A percentile compares a stretch with the other conserved stretches of the same genome.
Evolutionary conservation across 2,797 vertebrate genomes (phyloP).

Genomic region (Liparis tanakae): DNA sequence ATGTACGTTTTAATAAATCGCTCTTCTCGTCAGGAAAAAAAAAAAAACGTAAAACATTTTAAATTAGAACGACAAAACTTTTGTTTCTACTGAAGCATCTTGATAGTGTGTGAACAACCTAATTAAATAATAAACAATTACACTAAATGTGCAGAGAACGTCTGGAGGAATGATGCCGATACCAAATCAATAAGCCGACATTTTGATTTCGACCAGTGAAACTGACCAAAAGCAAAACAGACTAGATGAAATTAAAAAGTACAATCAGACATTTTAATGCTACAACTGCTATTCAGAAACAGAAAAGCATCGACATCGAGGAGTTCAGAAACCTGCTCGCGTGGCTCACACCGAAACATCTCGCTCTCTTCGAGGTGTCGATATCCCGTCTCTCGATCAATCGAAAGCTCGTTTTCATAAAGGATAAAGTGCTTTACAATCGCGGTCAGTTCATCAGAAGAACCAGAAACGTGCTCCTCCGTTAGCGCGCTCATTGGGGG

Average conservation of each 20-base stretch:
- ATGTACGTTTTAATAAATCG: not conserved
- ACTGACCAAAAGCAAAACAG: not conserved
- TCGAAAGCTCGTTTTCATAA: not conserved
- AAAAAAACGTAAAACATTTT: not conserved
- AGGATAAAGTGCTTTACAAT: conserved; percentile 5
- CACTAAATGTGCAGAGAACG: not conserved
- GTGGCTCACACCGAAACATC: not conserved
- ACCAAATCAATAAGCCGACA: not conserved
- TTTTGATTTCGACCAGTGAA: not conserved
- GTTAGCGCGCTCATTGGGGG: not conserved
- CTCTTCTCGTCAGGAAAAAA: not conserved
- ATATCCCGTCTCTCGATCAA: not conserved
- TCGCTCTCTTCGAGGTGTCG: not conserved
- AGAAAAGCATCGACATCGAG: not conserved
- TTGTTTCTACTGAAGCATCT: not conserved
- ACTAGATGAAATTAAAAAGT: too few species aligned
- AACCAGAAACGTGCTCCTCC: not conserved
- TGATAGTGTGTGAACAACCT: not conserved
- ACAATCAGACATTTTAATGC: not conserved
- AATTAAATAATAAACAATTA: not conserved
- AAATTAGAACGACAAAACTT: not conserved
- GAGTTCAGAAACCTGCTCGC: too few species aligned
- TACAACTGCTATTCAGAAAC: not conserved
- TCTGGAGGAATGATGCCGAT: conserved; percentile 1
- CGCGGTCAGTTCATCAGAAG: not conserved